These are phyloP conservation scores for Melanerpes formicivorus DNA, from an alignment of 2,113 vertebrate genomes.

Conservation along the genomic window DNA sequence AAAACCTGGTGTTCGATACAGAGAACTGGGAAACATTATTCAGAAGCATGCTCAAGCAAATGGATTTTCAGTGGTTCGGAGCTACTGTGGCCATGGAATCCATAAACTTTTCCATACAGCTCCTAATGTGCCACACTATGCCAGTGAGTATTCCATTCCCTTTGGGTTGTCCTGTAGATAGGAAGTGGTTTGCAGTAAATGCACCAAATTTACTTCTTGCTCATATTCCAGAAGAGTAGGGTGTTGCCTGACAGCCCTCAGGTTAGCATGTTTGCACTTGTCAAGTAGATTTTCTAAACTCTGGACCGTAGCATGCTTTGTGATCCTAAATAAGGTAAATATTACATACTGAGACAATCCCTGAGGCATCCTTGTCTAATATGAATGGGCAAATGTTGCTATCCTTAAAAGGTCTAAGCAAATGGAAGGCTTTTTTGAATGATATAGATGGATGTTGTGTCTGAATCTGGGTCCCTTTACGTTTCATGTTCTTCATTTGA, in stretches of 20 bases:
- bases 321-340: not conserved
- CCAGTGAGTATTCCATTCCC: conserved; percentile 80
- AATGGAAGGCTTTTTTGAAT: not conserved
- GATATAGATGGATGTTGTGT: not conserved
- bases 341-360: not conserved
- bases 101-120: conserved; percentile 98
- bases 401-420: not conserved
- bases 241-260: not conserved
- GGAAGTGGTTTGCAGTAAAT: not conserved
- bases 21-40: conserved; percentile 97
- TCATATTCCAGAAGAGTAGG: not conserved
- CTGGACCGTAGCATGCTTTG: not conserved
- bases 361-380: not conserved
- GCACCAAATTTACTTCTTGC: not conserved
- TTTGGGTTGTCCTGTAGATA: not conserved
- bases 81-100: conserved; percentile 98
- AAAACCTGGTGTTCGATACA: conserved; percentile 95
- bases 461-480: not conserved
- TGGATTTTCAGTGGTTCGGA: conserved; percentile 97
- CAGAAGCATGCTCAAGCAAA: conserved; percentile 98
- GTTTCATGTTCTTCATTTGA: not conserved
- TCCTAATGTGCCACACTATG: conserved; percentile 94
- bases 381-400: not conserved
- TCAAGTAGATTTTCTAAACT: not conserved
- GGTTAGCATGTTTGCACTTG: not conserved